A percentile compares a stretch with the other conserved stretches of the same genome.
Conservation (phyloP, 2,113 vertebrate species). For the Scolopax mira region DNA sequence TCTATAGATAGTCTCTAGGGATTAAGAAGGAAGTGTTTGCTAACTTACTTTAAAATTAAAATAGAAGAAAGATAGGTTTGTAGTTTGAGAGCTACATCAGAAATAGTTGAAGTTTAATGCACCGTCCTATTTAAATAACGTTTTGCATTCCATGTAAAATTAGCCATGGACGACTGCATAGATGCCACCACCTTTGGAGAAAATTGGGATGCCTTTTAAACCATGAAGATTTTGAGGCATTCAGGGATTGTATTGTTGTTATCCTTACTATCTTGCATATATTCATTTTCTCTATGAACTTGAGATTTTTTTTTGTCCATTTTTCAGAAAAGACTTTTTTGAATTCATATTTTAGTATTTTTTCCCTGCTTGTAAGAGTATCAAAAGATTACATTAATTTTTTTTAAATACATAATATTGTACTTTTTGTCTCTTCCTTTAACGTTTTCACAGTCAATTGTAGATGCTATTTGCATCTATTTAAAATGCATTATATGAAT, state of each 20-base stretch:
- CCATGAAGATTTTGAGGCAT: constrained; percentile 73
- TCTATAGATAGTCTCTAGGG: constrained; percentile 75
- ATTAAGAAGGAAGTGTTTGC: constrained; percentile 79
- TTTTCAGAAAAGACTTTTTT: constrained; percentile 23
- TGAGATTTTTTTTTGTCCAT: background rate
- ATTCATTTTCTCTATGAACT: constrained; percentile 66
- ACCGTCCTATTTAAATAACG: constrained; percentile 70
- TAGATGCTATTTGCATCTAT: constrained; percentile 54
- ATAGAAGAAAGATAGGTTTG: constrained; percentile 74
- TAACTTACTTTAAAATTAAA: constrained; percentile 87
- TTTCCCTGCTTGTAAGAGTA: background rate
- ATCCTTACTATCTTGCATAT: constrained; percentile 68
- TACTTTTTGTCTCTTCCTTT: constrained; percentile 38
- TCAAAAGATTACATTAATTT: constrained; percentile 44
- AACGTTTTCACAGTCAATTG: background rate
- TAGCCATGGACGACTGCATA: constrained; percentile 76
- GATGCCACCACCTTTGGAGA: constrained; percentile 74
- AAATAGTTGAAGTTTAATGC: constrained; percentile 67
- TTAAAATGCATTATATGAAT: constrained; percentile 53
- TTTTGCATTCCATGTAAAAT: constrained; percentile 80
- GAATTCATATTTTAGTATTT: constrained; percentile 36
- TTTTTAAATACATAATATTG: constrained; percentile 15
- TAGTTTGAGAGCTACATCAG: constrained; percentile 74
- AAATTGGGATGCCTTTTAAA: constrained; percentile 81
- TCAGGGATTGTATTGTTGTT: constrained; percentile 70